Evolutionary conservation across 1,140 invertebrate species (phyloP).

Genomic region (Pachypeltis micranthus): DNA sequence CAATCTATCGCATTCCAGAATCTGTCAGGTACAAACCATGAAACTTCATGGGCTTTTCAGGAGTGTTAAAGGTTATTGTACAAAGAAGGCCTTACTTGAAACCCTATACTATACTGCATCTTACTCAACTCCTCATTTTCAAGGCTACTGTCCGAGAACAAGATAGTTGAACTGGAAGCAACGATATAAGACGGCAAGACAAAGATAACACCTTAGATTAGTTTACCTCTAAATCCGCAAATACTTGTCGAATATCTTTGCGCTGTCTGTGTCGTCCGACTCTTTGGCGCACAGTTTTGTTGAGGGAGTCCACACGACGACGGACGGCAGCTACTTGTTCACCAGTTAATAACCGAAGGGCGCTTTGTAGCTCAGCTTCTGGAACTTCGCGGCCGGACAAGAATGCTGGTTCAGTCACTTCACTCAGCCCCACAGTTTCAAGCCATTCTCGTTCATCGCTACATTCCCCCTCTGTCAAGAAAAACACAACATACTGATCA

Average conservation of each 20-base stretch:
- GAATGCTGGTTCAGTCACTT: slow-evolving; percentile 43
- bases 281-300: slow-evolving; percentile 59
- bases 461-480: slow-evolving; percentile 41
- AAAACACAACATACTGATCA: no score
- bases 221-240: slow-evolving; percentile 68
- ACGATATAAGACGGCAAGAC: no score
- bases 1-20: no score
- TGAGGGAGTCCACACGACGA: slow-evolving; percentile 59
- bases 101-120: no score
- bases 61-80: no score
- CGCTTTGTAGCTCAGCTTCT: slow-evolving; percentile 43
- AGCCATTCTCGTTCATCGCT: slow-evolving; percentile 45
- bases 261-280: slow-evolving; percentile 47
- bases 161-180: no score
- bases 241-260: slow-evolving; percentile 62
- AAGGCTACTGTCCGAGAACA: no score
- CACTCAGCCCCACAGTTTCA: slow-evolving; percentile 43
- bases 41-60: no score
- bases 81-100: no score
- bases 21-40: no score
- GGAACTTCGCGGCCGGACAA: slow-evolving; percentile 45
- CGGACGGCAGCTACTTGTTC: slow-evolving; percentile 64
- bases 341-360: slow-evolving; percentile 42
- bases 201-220: no score
- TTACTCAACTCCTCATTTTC: no score